Base-by-base conservation (phyloP, 2,888 invertebrate genomes). In the Carcina quercana region DNA sequence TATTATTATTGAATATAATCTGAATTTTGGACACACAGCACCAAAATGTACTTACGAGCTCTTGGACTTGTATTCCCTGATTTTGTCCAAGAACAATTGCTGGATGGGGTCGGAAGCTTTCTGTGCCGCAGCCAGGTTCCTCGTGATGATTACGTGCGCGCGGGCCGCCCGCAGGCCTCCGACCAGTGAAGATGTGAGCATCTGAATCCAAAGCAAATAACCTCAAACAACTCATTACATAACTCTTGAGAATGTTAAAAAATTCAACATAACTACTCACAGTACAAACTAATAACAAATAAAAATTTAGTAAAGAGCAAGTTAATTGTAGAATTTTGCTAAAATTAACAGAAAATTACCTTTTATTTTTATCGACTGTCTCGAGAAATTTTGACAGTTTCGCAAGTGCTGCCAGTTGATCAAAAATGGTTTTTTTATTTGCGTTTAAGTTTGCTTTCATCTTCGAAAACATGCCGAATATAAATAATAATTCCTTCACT, bases 51-150 rank as follows among this genome's bases (percentile, higher is more conserved):
- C 91, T 86, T 87, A 96, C 96, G 87, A 75, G 86, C 93, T 92
- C 70, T 96, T 95, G 52, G 90, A 85, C 63, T 89, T 92, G 85
- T 96, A 98, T 79, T 97, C 96, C 42, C 90, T 87, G 47, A 97
- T 87, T 88, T 97, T 97, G 48, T 97, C 94, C 21, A 97, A 68
- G 72, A 98, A 98, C 30, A 97, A 79, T 71, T 97, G 92, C 71
- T 97, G 97, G 59, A 98, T 94, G 3, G 97, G 97, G 68, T 98
- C 97, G 2, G 86, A 75, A 2, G 89, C 91, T 66, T 92, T 93
- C 25, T 91, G 90, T 29, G 89, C 71, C 27, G 93, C 86, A 34
- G 93, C 93, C 54, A 95, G 74, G 68, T 91, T 93, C 37, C 93
- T 87, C 32, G 87, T 87, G 45, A 85, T 73, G 42, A 88, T 70